Evolutionary conservation across 2,888 invertebrate species (phyloP), one percentile per base, ranked within the genome.

Genomic region (Eilema sororculum): DNA sequence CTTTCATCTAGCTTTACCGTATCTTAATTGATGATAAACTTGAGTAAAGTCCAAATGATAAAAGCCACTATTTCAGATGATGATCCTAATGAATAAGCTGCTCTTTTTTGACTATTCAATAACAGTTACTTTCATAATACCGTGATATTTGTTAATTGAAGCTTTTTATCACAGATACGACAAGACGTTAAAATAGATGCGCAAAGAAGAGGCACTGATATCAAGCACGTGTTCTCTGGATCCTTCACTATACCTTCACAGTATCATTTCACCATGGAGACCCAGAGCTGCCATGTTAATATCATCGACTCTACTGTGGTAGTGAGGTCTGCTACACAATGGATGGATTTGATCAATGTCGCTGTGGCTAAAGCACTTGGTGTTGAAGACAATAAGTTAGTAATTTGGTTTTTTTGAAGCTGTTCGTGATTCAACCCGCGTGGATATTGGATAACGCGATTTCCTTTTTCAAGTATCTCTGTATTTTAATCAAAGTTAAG

Each of bases 201-300:
- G 0, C 88, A 84, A 8, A 89, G 87, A 76, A 86, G 77, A 71
- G 95, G 95, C 16, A 87, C 85, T 0, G 91, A 96, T 61, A 85
- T 92, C 8, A 92, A 91, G 13, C 92, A 96, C 63, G 94, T 94
- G 0, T 89, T 97, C 12, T 95, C 94, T 68, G 97, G 97, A 0
- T 91, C 84, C 4, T 96, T 95, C 72, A 85, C 92, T 13, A 86
- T 96, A 22, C 96, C 96, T 0, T 89, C 95, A 0, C 98, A 98
- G 85, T 98, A 97, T 87, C 98, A 98, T 89, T 97, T 96, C 80
- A 96, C 97, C 0, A 97, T 98, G 97, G 98, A 98, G 89, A 96
- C 97, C 0, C 97, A 97, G 78, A 95, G 95, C 46, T 97, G 97
- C 67, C 74, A 80, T 6, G 91, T 87, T 0, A 56, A 78, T 0